Conservation (phyloP, 2,797 vertebrate species). For the Setipinna tenuifilis region DNA sequence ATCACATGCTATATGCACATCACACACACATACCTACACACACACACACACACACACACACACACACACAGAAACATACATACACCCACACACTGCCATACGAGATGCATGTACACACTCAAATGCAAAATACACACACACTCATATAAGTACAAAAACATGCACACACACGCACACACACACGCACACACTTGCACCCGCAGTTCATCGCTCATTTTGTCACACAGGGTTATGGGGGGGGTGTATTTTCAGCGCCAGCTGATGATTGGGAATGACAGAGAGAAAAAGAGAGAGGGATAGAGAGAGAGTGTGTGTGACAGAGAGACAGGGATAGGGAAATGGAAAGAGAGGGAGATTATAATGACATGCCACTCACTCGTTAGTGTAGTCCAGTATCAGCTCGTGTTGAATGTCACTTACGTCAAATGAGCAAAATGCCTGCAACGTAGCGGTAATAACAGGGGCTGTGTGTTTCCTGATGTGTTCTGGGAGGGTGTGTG, state of each 20-base stretch:
- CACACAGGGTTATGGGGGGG: neutral
- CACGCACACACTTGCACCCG: slow-evolving; percentile 18
- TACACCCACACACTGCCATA: neutral
- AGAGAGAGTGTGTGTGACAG: neutral
- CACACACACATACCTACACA: neutral
- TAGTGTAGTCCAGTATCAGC: slow-evolving; percentile 6
- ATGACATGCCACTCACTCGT: slow-evolving; percentile 11
- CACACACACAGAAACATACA: neutral
- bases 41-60: neutral
- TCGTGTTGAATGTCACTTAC: slow-evolving; percentile 10
- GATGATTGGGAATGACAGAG: slow-evolving; percentile 27
- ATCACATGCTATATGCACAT: slow-evolving; percentile 15
- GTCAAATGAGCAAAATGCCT: slow-evolving; percentile 9
- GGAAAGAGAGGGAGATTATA: neutral
- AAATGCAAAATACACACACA: neutral
- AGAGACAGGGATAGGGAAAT: too few relatives aligned
- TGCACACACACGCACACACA: neutral
- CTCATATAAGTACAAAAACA: neutral
- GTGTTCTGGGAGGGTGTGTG: neutral
- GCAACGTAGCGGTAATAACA: neutral
- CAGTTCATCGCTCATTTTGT: slow-evolving; percentile 35
- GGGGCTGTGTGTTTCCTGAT: neutral
- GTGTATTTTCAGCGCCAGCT: slow-evolving; percentile 1
- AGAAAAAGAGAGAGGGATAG: neutral
- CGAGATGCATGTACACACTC: neutral